Base-by-base conservation (phyloP, 2,888 invertebrate genomes). In the Argynnis bischoffii region DNA sequence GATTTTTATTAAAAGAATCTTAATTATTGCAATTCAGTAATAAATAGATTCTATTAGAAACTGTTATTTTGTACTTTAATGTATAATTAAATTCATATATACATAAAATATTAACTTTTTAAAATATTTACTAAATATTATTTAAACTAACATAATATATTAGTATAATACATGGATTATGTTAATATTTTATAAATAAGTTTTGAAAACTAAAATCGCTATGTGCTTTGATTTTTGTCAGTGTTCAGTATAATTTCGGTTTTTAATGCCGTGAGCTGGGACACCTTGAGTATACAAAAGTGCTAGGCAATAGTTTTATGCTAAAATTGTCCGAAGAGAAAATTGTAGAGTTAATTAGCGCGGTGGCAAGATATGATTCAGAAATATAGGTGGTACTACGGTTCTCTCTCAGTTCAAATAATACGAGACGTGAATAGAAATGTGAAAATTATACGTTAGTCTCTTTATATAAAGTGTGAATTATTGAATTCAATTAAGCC, bases 401-500 rank as follows among this genome's bases (percentile, higher is more conserved):
- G 26, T 18, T 51, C 60, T 69, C 55, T 56, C 51, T 53, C 61
- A 41, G 64, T 66, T 66, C 64, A 64, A 67, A 69, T 56, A 69
- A 67, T 65, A 72, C 69, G 57, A 16, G 59, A 63, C 55, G 54
- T 56, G 69, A 67, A 67, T 69, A 69, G 69, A 69, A 71, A 71
- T 71, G 66, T 69, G 66, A 67, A 71, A 67, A 64, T 69, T 69
- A 70, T 70, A 63, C 65, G 35, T 65, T 53, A 66, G 70, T 64
- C 70, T 63, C 64, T 64, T 56, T 55, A 59, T 66, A 63, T 69
- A 67, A 71, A 54, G 63, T 64, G 64, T 59, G 69, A 65, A 71
- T 63, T 69, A 71, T 69, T 67, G 65, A 67, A 71, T 69, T 65
- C 63, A 71, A 69, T 71, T 71, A 59, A 21, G 61, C 59, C 64